Evolutionary conservation across 2,797 vertebrate genomes (phyloP), one percentile per base, ranked within the genome.

Genomic region (Mycteria americana): DNA sequence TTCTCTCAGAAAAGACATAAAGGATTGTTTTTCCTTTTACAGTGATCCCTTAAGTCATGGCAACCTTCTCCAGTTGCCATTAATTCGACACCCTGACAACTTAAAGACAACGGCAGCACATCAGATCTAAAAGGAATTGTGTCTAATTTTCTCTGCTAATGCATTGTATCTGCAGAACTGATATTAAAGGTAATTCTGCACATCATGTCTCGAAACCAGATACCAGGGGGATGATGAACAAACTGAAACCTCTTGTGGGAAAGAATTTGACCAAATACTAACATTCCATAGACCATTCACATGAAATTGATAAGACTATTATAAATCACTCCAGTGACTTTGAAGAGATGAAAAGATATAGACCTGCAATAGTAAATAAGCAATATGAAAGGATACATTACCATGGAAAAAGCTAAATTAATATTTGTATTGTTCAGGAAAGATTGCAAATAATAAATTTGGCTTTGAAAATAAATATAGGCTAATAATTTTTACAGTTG

Each of bases 191-290:
- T 98, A 98, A 98, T 98, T 98, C 98, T 96, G 98, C 97, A 98
- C 98, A 97, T 98, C 97, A 83, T 98, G 98, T 98, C 98, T 98
- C 89, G 98, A 98, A 99, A 99, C 98, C 95, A 98, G 98, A 99
- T 97, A 98, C 97, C 91, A 69, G 95, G 93, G 97, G 97, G 98
- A 97, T 92, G 98, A 98, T 92, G 97, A 97, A 98, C 98, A 98
- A 98, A 98, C 98, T 97, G 97, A 98, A 98, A 98, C 95, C 95
- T 98, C 98, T 98, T 98, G 98, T 99, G 98, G 98, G 98, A 99
- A 99, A 98, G 97, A 97, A 96, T 96, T 97, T 82, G 95, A 97
- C 97, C 97, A 96, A 98, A 98, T 98, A 97, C 98, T 96, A 94
- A 94, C 97, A 98, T 98, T 98, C 98, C 97, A 84, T 67, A 94